phyloP scores from a whole-genome alignment of 2,113 vertebrate genomes.

The Erythrocercus mccallii region DNA sequence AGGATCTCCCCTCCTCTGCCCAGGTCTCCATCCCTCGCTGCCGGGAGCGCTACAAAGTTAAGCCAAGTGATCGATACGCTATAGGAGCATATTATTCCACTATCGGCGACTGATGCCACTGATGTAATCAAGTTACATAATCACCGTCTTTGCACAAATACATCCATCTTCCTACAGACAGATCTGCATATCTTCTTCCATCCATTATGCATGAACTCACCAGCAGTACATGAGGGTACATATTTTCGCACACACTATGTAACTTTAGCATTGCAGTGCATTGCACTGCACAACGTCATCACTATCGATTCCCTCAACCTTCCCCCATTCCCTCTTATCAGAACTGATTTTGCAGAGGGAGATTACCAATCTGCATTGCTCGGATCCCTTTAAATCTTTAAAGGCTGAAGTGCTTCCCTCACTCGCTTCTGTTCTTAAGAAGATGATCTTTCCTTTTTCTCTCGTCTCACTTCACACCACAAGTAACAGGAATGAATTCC shows the following conservation, averaged over 20 bases:
- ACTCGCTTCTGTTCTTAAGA: neutral
- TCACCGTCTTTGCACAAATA: constrained; percentile 73
- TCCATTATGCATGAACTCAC: constrained; percentile 73
- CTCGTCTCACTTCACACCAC: constrained; percentile 22
- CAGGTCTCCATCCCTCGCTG: constrained; percentile 25
- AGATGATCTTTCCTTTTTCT: neutral
- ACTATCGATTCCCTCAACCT: constrained; percentile 60
- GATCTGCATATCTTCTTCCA: constrained; percentile 71
- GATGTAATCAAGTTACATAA: constrained; percentile 84
- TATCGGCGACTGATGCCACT: constrained; percentile 74
- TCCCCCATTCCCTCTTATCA: constrained; percentile 34
- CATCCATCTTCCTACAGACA: constrained; percentile 77
- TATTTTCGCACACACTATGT: constrained; percentile 52
- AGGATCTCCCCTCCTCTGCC: constrained; percentile 13
- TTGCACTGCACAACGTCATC: constrained; percentile 72
- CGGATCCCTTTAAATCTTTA: constrained; percentile 61
- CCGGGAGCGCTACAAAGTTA: constrained; percentile 69
- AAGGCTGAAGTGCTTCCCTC: constrained; percentile 13
- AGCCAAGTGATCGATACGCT: constrained; percentile 52
- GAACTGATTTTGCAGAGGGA: constrained; percentile 58
- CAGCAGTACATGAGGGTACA: constrained; percentile 67
- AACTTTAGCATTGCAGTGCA: constrained; percentile 78
- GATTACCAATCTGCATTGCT: constrained; percentile 36
- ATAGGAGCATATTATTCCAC: constrained; percentile 60
- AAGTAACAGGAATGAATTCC: constrained; percentile 68